These are phyloP conservation scores for Sparus aurata DNA, from an alignment of 2,797 vertebrate genomes.

Conservation along the genomic window DNA sequence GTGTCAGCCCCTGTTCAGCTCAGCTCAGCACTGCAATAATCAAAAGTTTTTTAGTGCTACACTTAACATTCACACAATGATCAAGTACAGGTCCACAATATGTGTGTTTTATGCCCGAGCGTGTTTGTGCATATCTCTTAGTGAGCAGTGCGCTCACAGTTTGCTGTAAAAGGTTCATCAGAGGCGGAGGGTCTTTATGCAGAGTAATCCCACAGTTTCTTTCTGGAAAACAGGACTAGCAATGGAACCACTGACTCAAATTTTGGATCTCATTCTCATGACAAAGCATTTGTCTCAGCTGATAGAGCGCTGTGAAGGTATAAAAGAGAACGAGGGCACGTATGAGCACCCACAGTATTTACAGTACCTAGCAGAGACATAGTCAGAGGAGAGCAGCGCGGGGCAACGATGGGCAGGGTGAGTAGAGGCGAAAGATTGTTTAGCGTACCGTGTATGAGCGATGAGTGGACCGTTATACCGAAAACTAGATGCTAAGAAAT, in stretches of 20 bases:
- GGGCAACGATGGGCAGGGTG: slow-evolving; percentile 45
- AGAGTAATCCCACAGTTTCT: slow-evolving; percentile 87
- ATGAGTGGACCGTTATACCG: background rate
- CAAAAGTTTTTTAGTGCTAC: background rate
- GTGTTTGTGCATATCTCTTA: slow-evolving; percentile 9
- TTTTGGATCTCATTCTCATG: slow-evolving; percentile 91
- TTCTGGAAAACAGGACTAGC: slow-evolving; percentile 87
- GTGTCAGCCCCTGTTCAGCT: too few relatives aligned
- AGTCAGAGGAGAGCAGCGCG: slow-evolving; percentile 5
- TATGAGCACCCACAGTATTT: background rate
- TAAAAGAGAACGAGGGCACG: slow-evolving; percentile 80
- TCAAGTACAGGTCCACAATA: slow-evolving; percentile 11
- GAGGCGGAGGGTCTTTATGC: slow-evolving; percentile 80
- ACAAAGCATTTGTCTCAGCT: slow-evolving; percentile 86
- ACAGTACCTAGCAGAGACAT: slow-evolving; percentile 6
- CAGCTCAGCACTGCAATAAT: too few relatives aligned
- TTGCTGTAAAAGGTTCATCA: slow-evolving; percentile 35
- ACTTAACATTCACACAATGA: slow-evolving; percentile 17
- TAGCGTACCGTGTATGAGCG: background rate
- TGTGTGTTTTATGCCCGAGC: slow-evolving; percentile 11
- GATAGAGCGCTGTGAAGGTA: slow-evolving; percentile 80
- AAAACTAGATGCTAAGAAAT: too few relatives aligned
- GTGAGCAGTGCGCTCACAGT: slow-evolving; percentile 33
- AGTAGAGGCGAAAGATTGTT: slow-evolving; percentile 1
- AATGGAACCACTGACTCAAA: slow-evolving; percentile 90